Evolutionary conservation across 2,113 vertebrate species (phyloP).

Genomic region (Bos indicus): DNA sequence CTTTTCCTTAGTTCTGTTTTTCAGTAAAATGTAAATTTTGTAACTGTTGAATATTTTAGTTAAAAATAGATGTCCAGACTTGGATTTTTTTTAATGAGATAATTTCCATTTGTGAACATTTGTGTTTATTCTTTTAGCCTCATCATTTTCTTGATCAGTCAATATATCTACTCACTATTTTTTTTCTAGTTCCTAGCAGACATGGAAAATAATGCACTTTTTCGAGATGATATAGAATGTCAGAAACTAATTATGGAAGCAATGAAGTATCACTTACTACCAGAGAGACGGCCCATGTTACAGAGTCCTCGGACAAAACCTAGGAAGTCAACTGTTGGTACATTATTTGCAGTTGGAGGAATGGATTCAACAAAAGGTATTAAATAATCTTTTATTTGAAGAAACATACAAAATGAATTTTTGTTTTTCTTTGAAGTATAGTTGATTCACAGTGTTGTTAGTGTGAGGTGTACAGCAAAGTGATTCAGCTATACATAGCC

Average conservation of each 20-base stretch:
- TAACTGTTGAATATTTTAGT: neutral
- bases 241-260: constrained; percentile 98
- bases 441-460: neutral
- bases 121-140: constrained; percentile 16
- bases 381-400: neutral
- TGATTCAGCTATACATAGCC: neutral
- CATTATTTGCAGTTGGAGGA: constrained; percentile 95
- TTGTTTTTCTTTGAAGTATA: neutral
- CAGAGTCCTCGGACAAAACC: constrained; percentile 97
- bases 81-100: neutral
- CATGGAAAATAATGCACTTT: constrained; percentile 92
- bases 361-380: constrained; percentile 97
- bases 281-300: constrained; percentile 92
- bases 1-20: neutral
- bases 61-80: constrained; percentile 6
- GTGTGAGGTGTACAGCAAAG: neutral
- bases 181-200: constrained; percentile 93
- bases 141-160: constrained; percentile 25
- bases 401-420: neutral
- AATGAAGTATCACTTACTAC: constrained; percentile 98
- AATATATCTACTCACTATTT: neutral
- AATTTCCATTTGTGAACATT: neutral
- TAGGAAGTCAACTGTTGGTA: constrained; percentile 96
- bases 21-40: constrained; percentile 22
- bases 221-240: constrained; percentile 96